Conservation (phyloP, 1,140 invertebrate genomes). For the Coptotermes formosanus region DNA sequence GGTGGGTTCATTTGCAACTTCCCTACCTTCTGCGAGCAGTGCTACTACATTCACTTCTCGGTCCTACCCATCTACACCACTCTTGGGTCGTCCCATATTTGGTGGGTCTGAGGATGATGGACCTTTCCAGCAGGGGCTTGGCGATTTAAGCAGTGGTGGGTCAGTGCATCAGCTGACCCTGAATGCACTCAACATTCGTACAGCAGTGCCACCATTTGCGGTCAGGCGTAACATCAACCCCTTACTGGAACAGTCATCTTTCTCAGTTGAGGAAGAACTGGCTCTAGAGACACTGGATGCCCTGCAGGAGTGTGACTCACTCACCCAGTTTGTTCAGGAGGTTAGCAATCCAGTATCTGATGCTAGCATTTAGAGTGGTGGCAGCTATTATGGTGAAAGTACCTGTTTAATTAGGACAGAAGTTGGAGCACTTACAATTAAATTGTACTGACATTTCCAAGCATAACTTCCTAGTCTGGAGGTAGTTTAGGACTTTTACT, state of each 20-base stretch:
- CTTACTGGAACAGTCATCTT: constrained; percentile 32
- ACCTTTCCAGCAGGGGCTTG: constrained; percentile 19
- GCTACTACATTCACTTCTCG: constrained; percentile 42
- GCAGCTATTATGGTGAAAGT: no score
- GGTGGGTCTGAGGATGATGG: background rate
- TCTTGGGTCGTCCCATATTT: background rate
- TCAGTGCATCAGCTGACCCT: constrained; percentile 48
- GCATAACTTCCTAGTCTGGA: background rate
- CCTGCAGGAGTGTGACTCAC: constrained; percentile 48
- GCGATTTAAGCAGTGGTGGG: constrained; percentile 36
- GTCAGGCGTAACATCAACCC: constrained; percentile 38
- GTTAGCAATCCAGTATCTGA: constrained; percentile 41
- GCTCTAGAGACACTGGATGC: constrained; percentile 48
- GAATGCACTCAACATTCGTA: constrained; percentile 46
- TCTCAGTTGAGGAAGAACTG: constrained; percentile 45
- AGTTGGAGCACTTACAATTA: no score
- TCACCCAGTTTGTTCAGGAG: constrained; percentile 50
- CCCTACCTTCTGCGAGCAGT: constrained; percentile 44
- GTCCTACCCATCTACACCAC: constrained; percentile 50
- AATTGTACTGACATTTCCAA: no score
- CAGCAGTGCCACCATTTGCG: constrained; percentile 37
- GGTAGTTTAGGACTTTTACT: background rate
- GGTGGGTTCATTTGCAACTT: constrained; percentile 37
- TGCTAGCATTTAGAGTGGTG: background rate
- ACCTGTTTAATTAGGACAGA: no score